Base-by-base conservation (phyloP, 2,888 invertebrate genomes). In the Bursaphelenchus okinawaensis region DNA sequence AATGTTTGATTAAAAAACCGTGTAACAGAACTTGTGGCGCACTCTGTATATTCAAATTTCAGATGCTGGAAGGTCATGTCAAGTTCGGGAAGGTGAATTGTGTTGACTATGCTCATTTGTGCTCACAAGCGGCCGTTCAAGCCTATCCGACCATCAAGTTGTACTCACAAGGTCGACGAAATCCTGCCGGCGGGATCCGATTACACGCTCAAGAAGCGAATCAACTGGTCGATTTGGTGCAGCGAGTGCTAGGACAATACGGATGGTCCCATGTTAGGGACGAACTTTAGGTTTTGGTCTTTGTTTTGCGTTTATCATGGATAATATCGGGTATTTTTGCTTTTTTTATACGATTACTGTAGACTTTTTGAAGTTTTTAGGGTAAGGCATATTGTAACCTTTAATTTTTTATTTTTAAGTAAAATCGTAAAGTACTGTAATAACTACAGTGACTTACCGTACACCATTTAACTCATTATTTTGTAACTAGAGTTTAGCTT, bases 21-120 rank as follows among this genome's bases (percentile, higher is more conserved):
- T n/a, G n/a, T n/a, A n/a, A n/a, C n/a, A n/a, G n/a, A n/a, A n/a
- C n/a, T n/a, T n/a, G n/a, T n/a, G n/a, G n/a, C n/a, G n/a, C n/a
- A n/a, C n/a, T n/a, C n/a, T n/a, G n/a, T n/a, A n/a, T 1, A 62
- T 64, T n/a, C 6, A n/a, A 52, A 67, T 60, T 68, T 59, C 54
- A 78, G 75, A 51, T 66, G n/a, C 68, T 88, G 66, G 85, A 87
- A 67, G 87, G 86, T 8, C 82, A 83, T 70, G 87, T 88, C 0
- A 85, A 85, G 64, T 84, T 87, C 63, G 89, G 87, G 1, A 88
- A 88, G 83, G 83, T 90, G 4, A 87, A 90, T 83, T 90, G 90
- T 81, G 88, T 89, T 70, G 80, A 79, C 7, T 83, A 87, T 73
- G 83, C 84, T 4, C 70, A 82, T 9, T 83, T 87, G 29, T 89